phyloP scores from a whole-genome alignment of 2,888 invertebrate species.

The Leptinotarsa peninsularis region DNA sequence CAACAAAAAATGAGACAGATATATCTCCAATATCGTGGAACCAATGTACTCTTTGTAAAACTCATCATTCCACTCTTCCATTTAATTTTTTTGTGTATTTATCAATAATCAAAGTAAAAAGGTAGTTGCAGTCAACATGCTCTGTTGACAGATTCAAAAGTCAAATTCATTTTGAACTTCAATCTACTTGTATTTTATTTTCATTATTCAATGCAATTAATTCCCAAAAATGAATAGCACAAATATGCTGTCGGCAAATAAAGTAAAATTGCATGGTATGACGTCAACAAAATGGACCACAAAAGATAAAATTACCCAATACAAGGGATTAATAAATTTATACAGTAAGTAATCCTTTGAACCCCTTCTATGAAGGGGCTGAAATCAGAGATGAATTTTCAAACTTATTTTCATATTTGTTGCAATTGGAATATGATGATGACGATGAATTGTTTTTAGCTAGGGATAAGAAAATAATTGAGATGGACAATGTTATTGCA shows the following conservation, averaged over 20 bases:
- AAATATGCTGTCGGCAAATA: slow-evolving; percentile 71
- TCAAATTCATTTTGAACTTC: not conserved
- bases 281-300: slow-evolving; percentile 75
- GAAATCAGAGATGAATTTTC: too few species aligned
- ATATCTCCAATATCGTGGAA: too few species aligned
- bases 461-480: slow-evolving; percentile 73
- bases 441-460: slow-evolving; percentile 61
- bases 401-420: too few species aligned
- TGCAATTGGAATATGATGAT: not conserved
- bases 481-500: slow-evolving; percentile 68
- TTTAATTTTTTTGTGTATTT: too few species aligned
- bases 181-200: not conserved
- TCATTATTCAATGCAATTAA: not conserved
- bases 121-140: not conserved
- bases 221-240: slow-evolving; percentile 48
- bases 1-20: too few species aligned
- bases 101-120: not conserved
- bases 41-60: too few species aligned
- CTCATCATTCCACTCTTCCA: too few species aligned
- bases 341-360: slow-evolving; percentile 68
- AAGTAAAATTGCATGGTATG: slow-evolving; percentile 74
- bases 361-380: too few species aligned
- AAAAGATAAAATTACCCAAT: slow-evolving; percentile 75
- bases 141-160: not conserved
- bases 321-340: slow-evolving; percentile 74